A percentile compares a stretch with the other conserved stretches of the same genome.
Evolutionary conservation across 2,113 vertebrate genomes (phyloP).

Genomic region (Capra hircus): DNA sequence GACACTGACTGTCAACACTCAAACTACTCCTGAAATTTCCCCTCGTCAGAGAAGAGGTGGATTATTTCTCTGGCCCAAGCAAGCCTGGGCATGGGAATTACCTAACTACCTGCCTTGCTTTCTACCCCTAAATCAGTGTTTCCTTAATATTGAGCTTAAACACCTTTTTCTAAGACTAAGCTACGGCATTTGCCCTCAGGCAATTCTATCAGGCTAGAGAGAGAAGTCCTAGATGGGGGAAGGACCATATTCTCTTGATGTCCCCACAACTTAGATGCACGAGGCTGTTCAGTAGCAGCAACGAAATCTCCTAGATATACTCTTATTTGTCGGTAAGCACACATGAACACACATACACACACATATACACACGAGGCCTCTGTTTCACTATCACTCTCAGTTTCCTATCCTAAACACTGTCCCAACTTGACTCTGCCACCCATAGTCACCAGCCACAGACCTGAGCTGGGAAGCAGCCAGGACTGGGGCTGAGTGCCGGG

Average conservation of each 20-base stretch:
- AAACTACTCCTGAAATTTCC: neutral
- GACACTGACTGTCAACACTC: neutral
- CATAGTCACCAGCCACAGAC: neutral
- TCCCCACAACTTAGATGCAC: neutral
- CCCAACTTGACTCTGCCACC: neutral
- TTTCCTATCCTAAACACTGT: neutral
- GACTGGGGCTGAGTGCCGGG: neutral
- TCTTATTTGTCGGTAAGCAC: neutral
- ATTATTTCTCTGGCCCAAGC: neutral
- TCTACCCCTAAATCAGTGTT: neutral
- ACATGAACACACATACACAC: neutral
- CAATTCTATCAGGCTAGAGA: neutral
- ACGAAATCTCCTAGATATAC: neutral
- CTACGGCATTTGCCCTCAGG: neutral
- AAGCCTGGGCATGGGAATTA: neutral
- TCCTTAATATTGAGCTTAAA: neutral
- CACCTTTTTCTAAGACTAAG: neutral
- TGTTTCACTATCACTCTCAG: neutral
- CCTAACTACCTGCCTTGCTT: neutral
- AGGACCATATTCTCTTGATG: neutral
- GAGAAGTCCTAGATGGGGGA: neutral
- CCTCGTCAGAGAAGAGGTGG: neutral
- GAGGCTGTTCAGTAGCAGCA: neutral
- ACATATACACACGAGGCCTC: accelerated
- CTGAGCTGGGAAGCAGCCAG: neutral